Evolutionary conservation across 1,140 invertebrate genomes (phyloP).

Genomic region (Thaumatotibia leucotreta): DNA sequence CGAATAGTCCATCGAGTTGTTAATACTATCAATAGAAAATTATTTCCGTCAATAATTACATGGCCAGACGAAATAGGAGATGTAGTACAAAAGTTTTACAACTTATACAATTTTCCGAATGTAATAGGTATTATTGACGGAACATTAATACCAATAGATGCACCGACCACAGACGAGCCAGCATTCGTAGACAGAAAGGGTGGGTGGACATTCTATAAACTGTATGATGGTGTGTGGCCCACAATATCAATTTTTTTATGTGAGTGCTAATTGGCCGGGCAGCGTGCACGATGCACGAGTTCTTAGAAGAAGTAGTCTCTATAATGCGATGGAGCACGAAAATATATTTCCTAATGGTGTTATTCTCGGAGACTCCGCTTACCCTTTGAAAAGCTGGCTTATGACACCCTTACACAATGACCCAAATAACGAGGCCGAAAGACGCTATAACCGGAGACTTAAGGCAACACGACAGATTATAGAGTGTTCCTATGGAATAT

Average conservation of each 20-base stretch:
- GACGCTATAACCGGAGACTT: not conserved
- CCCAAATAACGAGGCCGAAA: not conserved
- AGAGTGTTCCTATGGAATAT: not conserved
- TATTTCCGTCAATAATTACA: not conserved
- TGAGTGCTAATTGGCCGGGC: not conserved
- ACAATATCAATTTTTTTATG: not conserved
- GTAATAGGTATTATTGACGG: not conserved
- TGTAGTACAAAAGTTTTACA: not conserved
- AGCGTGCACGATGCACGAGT: not conserved
- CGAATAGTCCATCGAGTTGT: not conserved
- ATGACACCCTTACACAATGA: not conserved
- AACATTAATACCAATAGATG: not conserved
- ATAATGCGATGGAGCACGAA: not conserved
- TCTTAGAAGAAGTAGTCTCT: not conserved
- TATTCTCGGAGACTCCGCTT: not conserved
- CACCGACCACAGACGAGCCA: not conserved
- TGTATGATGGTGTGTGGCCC: not conserved
- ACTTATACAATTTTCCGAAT: not conserved
- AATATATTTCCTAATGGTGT: not conserved
- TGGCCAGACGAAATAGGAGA: not conserved
- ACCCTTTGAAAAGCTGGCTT: not conserved
- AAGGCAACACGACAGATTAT: not conserved
- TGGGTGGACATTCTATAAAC: not conserved
- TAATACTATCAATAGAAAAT: not conserved
- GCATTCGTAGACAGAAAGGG: not conserved